Percentiles rank a stretch among this genome's conserved stretches.
Conservation (phyloP, 2,888 invertebrate genomes). For the Timema cristinae region DNA sequence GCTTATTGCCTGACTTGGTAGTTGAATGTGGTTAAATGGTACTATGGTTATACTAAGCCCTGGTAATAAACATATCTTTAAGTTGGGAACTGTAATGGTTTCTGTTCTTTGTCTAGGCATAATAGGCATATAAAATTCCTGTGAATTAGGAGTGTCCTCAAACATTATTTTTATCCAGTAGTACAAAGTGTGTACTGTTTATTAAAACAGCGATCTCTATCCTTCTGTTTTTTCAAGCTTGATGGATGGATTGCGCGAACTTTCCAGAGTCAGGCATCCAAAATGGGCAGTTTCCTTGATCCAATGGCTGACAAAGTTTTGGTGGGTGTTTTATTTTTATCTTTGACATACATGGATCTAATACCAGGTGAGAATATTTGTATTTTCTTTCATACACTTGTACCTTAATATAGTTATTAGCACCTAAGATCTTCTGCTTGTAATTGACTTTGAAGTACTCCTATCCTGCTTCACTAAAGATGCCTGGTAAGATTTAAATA, state of each 20-base stretch:
- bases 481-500: background rate
- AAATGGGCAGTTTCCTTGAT: slow-evolving; percentile 91
- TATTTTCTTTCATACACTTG: background rate
- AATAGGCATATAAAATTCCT: no score
- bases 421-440: background rate
- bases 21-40: no score
- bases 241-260: slow-evolving; percentile 97
- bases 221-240: slow-evolving; percentile 51
- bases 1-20: no score
- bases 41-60: no score
- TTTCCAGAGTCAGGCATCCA: slow-evolving; percentile 86
- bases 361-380: slow-evolving; percentile 60
- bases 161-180: no score
- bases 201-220: no score
- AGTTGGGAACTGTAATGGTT: no score
- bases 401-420: background rate
- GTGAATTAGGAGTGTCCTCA: no score
- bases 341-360: slow-evolving; percentile 78
- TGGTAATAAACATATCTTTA: no score
- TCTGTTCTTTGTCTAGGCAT: no score
- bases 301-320: slow-evolving; percentile 96
- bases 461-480: background rate
- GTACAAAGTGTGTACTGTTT: no score
- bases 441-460: background rate
- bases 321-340: slow-evolving; percentile 81